Base-by-base conservation (phyloP, 2,888 invertebrate genomes). In the Oithona nana region DNA sequence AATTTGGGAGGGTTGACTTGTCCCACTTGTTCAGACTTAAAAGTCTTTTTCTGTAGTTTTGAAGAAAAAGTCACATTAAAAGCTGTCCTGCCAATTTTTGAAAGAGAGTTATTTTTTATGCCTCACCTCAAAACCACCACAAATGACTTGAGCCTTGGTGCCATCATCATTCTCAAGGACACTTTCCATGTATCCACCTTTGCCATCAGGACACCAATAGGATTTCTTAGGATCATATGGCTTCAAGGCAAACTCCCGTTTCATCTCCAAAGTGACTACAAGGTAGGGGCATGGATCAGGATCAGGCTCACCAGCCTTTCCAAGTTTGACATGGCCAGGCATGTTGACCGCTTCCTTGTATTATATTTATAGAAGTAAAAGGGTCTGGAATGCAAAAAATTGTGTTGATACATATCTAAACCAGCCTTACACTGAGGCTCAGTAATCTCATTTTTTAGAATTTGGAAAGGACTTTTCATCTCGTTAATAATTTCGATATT, bases 281-380 rank as follows among this genome's bases (percentile, higher is more conserved):
- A 92, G 81, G 80, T 86, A 92, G 74, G 88, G 88, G 76, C 88
- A 83, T 75, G 92, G 92, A 83, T 92, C 90, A 77, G 89, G 90
- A 80, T 92, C 90, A 20, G 66, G 66, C 57, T 65, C 67, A 16
- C 65, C 65, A 57, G 60, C 59, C 66, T 67, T 66, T 62, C 62
- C 62, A 26, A 62, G 62, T 59, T 64, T 65, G 4, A 64, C 66
- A 63, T 63, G 63, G 28, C 65, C 65, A 29, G 88, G 87, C 88
- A 88, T 88, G n/a, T 57, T 57, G n/a, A 22, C 20, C n/a, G 22
- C n/a, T n/a, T n/a, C n/a, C n/a, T n/a, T n/a, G n/a, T n/a, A n/a
- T n/a, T n/a, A n/a, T n/a, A n/a, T 54, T 24, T 22, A 54, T 20
- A 20, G 4, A 48, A n/a, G n/a, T n/a, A n/a, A n/a, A n/a, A n/a